Evolutionary conservation across 1,140 invertebrate genomes (phyloP).

Genomic region (Drosophila hydei): DNA sequence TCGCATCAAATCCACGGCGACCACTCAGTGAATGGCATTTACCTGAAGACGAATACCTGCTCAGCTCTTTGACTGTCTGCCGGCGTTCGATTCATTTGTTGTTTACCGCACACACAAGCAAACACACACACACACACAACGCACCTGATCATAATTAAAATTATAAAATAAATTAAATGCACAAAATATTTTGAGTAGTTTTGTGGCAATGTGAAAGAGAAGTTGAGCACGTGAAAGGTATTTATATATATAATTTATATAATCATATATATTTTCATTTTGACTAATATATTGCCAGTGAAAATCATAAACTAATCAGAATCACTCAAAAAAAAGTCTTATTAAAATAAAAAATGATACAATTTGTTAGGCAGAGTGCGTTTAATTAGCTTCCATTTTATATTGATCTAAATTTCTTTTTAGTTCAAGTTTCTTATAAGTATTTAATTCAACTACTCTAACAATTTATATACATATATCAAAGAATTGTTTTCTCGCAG

Average conservation of each 20-base stretch:
- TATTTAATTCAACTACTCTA: neutral
- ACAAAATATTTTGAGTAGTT: conserved; percentile 45
- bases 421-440: neutral
- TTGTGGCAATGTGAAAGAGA: conserved; percentile 6
- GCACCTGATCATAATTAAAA: conserved; percentile 63
- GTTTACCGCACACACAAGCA: conserved; percentile 1
- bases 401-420: too few relatives aligned
- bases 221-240: conserved; percentile 20
- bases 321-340: too few relatives aligned
- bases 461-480: neutral
- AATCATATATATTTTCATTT: too few relatives aligned
- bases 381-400: too few relatives aligned
- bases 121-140: neutral
- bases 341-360: too few relatives aligned
- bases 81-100: conserved; percentile 11
- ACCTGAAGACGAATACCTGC: conserved; percentile 26
- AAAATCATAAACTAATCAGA: too few relatives aligned
- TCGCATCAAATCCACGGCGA: conserved; percentile 38
- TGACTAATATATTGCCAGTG: too few relatives aligned
- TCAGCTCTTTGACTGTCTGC: conserved; percentile 30
- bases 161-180: conserved; percentile 69
- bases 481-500: neutral
- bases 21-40: conserved; percentile 24
- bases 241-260: too few relatives aligned
- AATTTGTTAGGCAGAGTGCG: too few relatives aligned